Evolutionary conservation across 2,888 invertebrate genomes (phyloP).

Genomic region (Arrhopalites spinosus): DNA sequence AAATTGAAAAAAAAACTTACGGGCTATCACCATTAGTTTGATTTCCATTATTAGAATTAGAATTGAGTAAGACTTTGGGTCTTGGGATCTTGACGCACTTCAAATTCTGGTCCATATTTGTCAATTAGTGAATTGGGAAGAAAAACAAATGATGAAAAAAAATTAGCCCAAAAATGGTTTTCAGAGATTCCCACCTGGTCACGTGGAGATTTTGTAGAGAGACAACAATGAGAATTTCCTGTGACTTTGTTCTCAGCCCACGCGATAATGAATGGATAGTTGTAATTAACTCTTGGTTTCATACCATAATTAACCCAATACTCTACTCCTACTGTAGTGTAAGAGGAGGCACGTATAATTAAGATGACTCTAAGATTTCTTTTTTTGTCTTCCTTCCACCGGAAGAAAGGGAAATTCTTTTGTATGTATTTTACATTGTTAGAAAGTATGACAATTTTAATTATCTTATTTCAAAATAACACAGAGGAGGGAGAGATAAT

Average conservation of each 20-base stretch:
- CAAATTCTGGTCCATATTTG: conserved; percentile 21
- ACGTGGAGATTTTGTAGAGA: no score
- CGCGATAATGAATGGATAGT: not conserved
- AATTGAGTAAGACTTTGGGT: conserved; percentile 16
- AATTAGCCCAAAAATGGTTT: not conserved
- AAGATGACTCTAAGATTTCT: no score
- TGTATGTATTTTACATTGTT: no score
- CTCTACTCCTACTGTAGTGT: no score
- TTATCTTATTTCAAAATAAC: not conserved
- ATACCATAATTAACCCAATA: no score
- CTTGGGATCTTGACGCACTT: conserved; percentile 33
- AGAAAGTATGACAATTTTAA: not conserved
- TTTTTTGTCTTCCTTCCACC: not conserved
- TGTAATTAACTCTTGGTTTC: not conserved
- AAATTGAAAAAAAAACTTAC: not conserved
- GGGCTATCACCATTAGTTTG: conserved; percentile 1
- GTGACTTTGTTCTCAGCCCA: not conserved
- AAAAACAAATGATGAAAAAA: not conserved
- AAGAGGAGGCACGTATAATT: no score
- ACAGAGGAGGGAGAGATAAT: not conserved
- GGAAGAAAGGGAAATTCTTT: no score
- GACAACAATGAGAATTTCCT: not conserved
- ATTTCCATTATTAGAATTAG: not conserved
- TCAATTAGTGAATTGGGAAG: not conserved
- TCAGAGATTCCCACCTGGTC: conserved; percentile 11